Evolutionary conservation across 2,113 vertebrate genomes (phyloP).

Genomic region (Dendropsophus ebraccatus): DNA sequence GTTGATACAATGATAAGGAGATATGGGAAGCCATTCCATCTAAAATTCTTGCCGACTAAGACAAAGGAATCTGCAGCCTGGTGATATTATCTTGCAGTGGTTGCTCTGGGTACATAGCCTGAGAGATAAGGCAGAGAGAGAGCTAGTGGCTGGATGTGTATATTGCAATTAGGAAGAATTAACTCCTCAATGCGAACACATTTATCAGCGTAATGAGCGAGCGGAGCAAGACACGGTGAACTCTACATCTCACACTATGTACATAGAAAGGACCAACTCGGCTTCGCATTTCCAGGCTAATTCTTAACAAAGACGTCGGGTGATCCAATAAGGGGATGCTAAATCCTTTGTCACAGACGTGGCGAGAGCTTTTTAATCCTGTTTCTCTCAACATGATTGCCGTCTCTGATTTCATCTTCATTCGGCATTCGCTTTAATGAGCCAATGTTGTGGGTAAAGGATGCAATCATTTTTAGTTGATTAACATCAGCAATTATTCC

Average conservation of each 20-base stretch:
- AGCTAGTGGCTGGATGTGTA: slow-evolving; percentile 27
- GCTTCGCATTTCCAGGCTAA: neutral
- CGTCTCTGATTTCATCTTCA: slow-evolving; percentile 12
- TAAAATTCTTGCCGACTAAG: neutral
- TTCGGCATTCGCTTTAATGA: slow-evolving; percentile 37
- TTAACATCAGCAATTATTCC: slow-evolving; percentile 14
- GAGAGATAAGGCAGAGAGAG: neutral
- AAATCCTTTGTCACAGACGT: neutral
- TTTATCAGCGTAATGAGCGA: slow-evolving; percentile 45
- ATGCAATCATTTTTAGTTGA: slow-evolving; percentile 10
- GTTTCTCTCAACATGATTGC: slow-evolving; percentile 14
- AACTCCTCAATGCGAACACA: slow-evolving; percentile 40
- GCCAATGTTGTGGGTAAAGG: slow-evolving; percentile 30
- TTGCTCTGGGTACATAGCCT: neutral
- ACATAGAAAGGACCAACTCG: slow-evolving; percentile 9
- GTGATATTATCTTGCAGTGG: slow-evolving; percentile 13
- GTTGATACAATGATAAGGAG: neutral
- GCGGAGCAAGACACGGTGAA: slow-evolving; percentile 1
- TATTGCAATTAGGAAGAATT: slow-evolving; percentile 45
- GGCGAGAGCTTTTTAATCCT: slow-evolving; percentile 8
- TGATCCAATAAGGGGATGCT: slow-evolving; percentile 25
- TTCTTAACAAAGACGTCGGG: neutral
- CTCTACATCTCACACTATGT: slow-evolving; percentile 20
- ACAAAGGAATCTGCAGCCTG: neutral
- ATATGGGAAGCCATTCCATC: neutral